phyloP scores from a whole-genome alignment of 1,140 invertebrate genomes.

The Penaeus indicus region DNA sequence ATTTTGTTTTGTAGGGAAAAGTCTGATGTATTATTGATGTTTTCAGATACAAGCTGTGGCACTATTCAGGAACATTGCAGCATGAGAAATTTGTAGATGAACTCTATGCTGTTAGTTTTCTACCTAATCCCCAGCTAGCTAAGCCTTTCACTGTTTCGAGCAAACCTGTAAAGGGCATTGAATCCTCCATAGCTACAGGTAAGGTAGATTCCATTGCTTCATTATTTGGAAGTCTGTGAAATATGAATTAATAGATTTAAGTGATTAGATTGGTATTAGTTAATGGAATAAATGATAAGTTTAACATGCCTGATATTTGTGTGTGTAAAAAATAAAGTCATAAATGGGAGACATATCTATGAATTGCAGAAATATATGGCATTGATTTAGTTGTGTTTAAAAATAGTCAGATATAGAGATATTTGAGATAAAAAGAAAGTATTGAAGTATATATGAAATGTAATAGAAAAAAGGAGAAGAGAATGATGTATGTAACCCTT shows the following conservation, averaged over 20 bases:
- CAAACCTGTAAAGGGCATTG: conserved; percentile 57
- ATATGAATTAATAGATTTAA: not conserved
- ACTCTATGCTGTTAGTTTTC: conserved; percentile 45
- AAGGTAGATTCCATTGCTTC: conserved; percentile 12
- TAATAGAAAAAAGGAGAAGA: too few relatives aligned
- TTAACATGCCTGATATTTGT: too few relatives aligned
- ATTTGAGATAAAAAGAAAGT: too few relatives aligned
- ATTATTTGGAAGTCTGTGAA: not conserved
- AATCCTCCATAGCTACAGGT: conserved; percentile 56
- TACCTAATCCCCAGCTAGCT: conserved; percentile 48
- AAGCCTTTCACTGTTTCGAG: conserved; percentile 55
- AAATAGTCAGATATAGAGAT: too few relatives aligned
- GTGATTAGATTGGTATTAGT: too few relatives aligned
- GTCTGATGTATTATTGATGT: not conserved
- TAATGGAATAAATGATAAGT: too few relatives aligned
- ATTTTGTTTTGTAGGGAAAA: not conserved
- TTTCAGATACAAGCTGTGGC: conserved; percentile 63
- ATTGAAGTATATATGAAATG: too few relatives aligned
- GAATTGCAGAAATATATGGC: too few relatives aligned
- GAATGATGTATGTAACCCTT: not conserved
- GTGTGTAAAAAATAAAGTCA: too few relatives aligned
- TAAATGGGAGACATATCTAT: too few relatives aligned
- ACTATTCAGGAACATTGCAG: conserved; percentile 59
- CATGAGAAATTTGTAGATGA: conserved; percentile 51
- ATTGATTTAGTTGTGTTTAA: too few relatives aligned